These are phyloP conservation scores for Halcyon malimbica DNA, from an alignment of 2,113 vertebrate species.

Conservation along the genomic window DNA sequence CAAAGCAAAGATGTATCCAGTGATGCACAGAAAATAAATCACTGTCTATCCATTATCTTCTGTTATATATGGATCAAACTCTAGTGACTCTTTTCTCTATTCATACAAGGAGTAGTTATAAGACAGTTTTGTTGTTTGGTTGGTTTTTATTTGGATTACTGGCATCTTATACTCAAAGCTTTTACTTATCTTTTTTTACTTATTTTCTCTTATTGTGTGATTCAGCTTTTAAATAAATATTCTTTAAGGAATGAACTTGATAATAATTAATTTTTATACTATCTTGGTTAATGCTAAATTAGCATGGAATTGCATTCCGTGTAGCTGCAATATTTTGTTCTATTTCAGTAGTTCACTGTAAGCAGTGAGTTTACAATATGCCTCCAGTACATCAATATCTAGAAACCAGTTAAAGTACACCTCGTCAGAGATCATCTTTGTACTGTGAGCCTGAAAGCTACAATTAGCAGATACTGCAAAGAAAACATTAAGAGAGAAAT, in stretches of 20 bases:
- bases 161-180: background rate
- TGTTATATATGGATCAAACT: background rate
- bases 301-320: background rate
- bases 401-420: background rate
- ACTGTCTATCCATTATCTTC: background rate
- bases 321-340: background rate
- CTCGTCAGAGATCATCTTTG: background rate
- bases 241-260: background rate
- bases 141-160: background rate
- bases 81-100: background rate
- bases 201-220: background rate
- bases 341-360: background rate
- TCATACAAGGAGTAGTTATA: background rate
- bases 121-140: background rate
- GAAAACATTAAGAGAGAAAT: background rate
- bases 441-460: background rate
- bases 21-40: background rate
- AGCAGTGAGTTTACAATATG: background rate
- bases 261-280: background rate
- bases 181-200: background rate
- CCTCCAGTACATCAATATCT: background rate
- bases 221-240: background rate
- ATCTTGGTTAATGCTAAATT: background rate
- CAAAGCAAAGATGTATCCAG: background rate
- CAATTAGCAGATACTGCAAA: background rate